Evolutionary conservation across 2,113 vertebrate genomes (phyloP).

Genomic region (Crypturellus undulatus): DNA sequence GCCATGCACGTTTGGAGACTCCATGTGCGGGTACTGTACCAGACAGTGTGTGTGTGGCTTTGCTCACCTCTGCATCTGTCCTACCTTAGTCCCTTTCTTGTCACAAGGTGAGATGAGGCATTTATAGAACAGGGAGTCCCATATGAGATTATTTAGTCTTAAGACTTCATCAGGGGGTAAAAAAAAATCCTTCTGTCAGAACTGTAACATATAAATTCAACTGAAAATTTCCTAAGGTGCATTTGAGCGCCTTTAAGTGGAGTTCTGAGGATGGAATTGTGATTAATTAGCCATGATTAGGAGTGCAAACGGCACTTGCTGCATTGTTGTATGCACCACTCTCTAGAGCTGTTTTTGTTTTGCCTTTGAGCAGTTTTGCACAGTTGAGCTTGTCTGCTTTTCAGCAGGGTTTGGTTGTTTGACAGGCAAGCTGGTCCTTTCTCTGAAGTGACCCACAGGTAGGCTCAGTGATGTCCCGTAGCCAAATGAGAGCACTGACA

Average conservation of each 20-base stretch:
- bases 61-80: not conserved
- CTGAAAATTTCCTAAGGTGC: not conserved
- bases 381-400: not conserved
- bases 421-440: not conserved
- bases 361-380: not conserved
- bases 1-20: not conserved
- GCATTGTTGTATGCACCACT: too few relatives aligned
- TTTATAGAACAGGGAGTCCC: not conserved
- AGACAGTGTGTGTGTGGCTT: not conserved
- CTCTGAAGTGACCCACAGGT: not conserved
- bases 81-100: not conserved
- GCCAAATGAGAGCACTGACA: accelerated
- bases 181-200: not conserved
- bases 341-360: not conserved
- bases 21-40: not conserved
- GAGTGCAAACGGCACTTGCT: not conserved
- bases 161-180: not conserved
- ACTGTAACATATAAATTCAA: not conserved
- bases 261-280: not conserved
- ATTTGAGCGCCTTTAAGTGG: not conserved
- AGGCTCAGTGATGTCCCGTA: not conserved
- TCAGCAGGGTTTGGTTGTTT: not conserved
- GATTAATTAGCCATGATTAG: accelerated
- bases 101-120: not conserved
- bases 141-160: not conserved